Conservation (phyloP, 2,888 invertebrate species). For the Odontothrips loti region DNA sequence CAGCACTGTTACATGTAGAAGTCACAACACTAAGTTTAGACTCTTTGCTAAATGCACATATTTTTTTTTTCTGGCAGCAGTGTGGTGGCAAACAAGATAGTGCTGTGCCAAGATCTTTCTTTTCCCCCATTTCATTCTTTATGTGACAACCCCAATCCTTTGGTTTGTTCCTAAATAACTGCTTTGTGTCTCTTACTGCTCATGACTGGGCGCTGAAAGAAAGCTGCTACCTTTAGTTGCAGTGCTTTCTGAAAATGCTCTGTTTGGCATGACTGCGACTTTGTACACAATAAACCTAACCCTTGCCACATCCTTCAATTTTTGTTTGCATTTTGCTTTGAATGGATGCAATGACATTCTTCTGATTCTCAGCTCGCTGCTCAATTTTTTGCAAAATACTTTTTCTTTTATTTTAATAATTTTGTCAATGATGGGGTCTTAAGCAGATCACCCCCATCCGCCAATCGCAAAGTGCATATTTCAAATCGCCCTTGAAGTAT, state of each 20-base stretch:
- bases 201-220: too few relatives aligned
- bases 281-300: neutral
- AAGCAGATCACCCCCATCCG: neutral
- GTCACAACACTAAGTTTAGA: neutral
- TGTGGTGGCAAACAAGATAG: neutral
- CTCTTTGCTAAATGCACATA: too few relatives aligned
- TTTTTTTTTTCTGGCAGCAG: too few relatives aligned
- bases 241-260: neutral
- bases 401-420: neutral
- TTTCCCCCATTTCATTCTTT: neutral
- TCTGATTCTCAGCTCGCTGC: neutral
- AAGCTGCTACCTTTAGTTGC: neutral
- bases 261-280: neutral
- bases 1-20: too few relatives aligned
- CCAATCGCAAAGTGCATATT: slow-evolving; percentile 46
- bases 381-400: neutral
- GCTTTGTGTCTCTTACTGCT: too few relatives aligned
- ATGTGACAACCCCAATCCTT: too few relatives aligned
- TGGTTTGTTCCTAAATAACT: too few relatives aligned
- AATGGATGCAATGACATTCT: neutral
- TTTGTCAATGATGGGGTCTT: neutral
- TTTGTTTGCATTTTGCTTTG: slow-evolving; percentile 19
- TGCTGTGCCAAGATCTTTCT: neutral
- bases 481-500: slow-evolving; percentile 48
- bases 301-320: neutral